Evolutionary conservation across 1,140 invertebrate species (phyloP).

Genomic region (Aleiodes sp.): DNA sequence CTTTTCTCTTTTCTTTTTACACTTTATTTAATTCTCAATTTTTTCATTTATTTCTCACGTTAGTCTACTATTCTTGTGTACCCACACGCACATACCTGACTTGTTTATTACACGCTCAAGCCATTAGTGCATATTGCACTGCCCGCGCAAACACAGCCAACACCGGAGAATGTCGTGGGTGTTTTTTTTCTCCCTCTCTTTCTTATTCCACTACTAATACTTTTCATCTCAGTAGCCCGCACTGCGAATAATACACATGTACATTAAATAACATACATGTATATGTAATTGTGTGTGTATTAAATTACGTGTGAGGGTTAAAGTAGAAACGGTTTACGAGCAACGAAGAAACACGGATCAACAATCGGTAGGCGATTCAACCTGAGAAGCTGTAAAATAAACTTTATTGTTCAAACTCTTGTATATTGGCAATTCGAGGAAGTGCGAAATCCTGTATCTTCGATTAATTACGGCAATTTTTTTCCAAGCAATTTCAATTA

Average conservation of each 20-base stretch:
- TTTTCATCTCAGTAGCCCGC: background rate
- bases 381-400: background rate
- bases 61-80: background rate
- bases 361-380: conserved; percentile 46
- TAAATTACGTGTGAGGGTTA: background rate
- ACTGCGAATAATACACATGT: background rate
- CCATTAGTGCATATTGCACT: conserved; percentile 15
- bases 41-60: background rate
- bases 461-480: background rate
- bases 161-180: conserved; percentile 11
- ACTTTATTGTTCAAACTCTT: background rate
- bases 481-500: background rate
- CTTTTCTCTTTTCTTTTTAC: background rate
- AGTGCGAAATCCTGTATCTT: conserved; percentile 9
- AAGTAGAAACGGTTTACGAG: conserved; percentile 44
- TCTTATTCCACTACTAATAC: too few species aligned
- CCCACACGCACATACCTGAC: conserved; percentile 7
- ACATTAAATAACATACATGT: background rate
- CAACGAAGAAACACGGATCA: conserved; percentile 45
- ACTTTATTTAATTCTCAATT: background rate
- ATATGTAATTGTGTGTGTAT: background rate
- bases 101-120: background rate
- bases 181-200: too few species aligned
- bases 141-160: background rate
- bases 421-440: conserved; percentile 9